Percentiles rank a stretch among this genome's conserved stretches.
These are phyloP conservation scores for Notospermus geniculatus DNA, from an alignment of 1,140 invertebrate genomes.

Conservation along the genomic window DNA sequence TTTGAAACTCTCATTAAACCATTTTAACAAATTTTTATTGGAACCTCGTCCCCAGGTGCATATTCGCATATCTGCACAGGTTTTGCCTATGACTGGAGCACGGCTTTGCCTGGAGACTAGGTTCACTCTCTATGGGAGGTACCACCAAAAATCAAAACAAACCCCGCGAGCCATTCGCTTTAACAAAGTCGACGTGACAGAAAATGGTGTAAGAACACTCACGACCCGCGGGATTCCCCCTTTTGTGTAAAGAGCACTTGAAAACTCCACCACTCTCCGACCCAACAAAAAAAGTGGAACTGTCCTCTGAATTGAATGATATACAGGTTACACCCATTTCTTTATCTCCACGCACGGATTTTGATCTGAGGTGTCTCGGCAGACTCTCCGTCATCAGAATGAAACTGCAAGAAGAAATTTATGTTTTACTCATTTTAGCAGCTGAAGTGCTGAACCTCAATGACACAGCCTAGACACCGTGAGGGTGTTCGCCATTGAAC, in stretches of 20 bases:
- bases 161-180: no score
- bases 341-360: slow-evolving; percentile 40
- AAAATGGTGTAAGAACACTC: slow-evolving; percentile 19
- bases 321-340: slow-evolving; percentile 51
- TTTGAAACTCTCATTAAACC: no score
- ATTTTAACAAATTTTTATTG: no score
- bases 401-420: slow-evolving; percentile 35
- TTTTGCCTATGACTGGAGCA: no score
- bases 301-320: slow-evolving; percentile 45
- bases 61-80: no score
- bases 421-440: background rate
- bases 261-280: slow-evolving; percentile 53
- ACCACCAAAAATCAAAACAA: no score
- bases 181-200: background rate
- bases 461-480: no score
- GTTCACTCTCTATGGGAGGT: no score
- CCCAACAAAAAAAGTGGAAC: slow-evolving; percentile 49
- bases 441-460: no score
- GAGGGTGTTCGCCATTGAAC: no score
- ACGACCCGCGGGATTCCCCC: slow-evolving; percentile 48
- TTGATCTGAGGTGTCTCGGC: slow-evolving; percentile 41
- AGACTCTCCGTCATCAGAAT: slow-evolving; percentile 46
- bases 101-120: no score
- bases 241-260: slow-evolving; percentile 46
- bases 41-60: no score